Conservation (phyloP, 2,797 vertebrate genomes). For the Hypotaenidia philippensis region DNA sequence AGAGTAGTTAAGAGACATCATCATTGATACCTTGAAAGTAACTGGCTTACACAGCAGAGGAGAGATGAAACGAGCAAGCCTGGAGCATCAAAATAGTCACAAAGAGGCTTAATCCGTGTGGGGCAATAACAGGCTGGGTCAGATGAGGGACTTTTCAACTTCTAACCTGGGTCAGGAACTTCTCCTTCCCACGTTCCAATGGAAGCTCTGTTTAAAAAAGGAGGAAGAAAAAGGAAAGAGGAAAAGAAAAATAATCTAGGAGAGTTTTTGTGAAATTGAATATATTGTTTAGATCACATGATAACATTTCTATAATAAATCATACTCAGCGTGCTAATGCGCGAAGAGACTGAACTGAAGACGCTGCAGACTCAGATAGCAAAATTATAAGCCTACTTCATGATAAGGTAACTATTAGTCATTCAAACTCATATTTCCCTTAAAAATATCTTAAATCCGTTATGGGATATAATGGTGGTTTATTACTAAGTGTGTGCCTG, state of each 20-base stretch:
- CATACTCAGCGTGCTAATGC: conserved; percentile 99
- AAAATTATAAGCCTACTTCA: conserved; percentile 99
- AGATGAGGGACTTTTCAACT: conserved; percentile 39
- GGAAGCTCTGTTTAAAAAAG: conserved; percentile 82
- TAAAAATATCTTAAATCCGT: conserved; percentile 86
- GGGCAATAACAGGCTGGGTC: conserved; percentile 67
- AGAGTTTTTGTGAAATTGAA: conserved; percentile 93
- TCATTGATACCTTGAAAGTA: conserved; percentile 30
- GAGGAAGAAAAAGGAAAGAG: background rate
- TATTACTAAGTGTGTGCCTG: conserved; percentile 78
- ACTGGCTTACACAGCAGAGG: conserved; percentile 53
- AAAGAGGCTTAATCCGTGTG: conserved; percentile 44
- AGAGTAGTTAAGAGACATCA: conserved; percentile 36
- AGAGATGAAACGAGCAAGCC: conserved; percentile 32
- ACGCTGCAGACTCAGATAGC: conserved; percentile 99
- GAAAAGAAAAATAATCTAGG: conserved; percentile 82
- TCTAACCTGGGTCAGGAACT: conserved; percentile 64
- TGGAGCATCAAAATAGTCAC: conserved; percentile 23
- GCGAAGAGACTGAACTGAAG: conserved; percentile 99
- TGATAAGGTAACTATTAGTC: conserved; percentile 99
- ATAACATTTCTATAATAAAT: conserved; percentile 99
- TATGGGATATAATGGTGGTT: conserved; percentile 81
- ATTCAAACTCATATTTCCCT: conserved; percentile 98
- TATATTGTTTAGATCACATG: conserved; percentile 98
- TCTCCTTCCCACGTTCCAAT: conserved; percentile 75